Base-by-base conservation (phyloP, 2,113 vertebrate species). In the Oreocharis arfaki region DNA sequence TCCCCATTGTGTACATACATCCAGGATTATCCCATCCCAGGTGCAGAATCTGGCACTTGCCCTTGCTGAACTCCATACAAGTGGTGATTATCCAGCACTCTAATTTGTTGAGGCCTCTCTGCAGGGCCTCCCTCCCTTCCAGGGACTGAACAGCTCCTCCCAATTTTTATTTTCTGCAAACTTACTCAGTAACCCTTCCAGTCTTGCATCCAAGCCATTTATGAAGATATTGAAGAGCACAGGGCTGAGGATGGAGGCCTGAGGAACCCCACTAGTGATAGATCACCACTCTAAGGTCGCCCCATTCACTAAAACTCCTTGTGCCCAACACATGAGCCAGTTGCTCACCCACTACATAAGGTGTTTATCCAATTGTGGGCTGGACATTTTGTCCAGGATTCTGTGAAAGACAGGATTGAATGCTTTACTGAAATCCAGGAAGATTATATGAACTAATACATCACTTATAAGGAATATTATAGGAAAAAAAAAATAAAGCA, bases 191-290 rank as follows among this genome's bases (percentile, higher is more conserved):
- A 32, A 26, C 11, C 11, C 24, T 41, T 71, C 21, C 33, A 55
- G 41, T 63, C 21, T 16, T 64, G 7, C 30, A 56, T 42, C 5
- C 26, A 35, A 21, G 16, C 32, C 0, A 33, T 61, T 71, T 71
- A 26, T 41, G 32, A 56, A 12, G 41, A n/a, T 41, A 13, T 17
- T 52, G 15, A 70, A 47, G 4, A 63, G 16, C 13, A 55, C 24
- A 41, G 12, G 8, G 16, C 19, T 0, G 0, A 47, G 14, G 24
- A 63, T 35, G 21, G 20, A 71, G 11, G 3, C 49, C 35, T 80
- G 57, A 0, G 0, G 11, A 71, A 18, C 9, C 16, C 9, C 30
- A 26, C 5, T 27, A 49, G 9, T 64, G 32, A 16, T 20, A 35
- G 49, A 5, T 33, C 32, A 63, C 23, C 33, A 61, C 3, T 16